These are phyloP conservation scores for Idaea aversata DNA, from an alignment of 2,888 invertebrate species.

Conservation along the genomic window DNA sequence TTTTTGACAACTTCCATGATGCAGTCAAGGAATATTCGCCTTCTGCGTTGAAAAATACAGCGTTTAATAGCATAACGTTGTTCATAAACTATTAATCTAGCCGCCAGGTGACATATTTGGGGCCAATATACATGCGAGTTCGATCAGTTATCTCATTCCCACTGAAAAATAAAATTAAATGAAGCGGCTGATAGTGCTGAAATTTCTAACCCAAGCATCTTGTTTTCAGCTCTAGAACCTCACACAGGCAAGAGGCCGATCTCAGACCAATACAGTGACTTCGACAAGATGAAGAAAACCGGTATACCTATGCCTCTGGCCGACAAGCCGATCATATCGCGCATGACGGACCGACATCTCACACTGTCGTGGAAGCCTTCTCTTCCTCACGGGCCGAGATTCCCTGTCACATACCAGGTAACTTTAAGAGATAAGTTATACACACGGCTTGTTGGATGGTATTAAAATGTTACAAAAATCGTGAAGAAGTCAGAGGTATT, in stretches of 20 bases:
- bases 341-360: slow-evolving; percentile 93
- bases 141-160: too few species aligned
- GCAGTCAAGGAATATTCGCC: too few species aligned
- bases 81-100: too few species aligned
- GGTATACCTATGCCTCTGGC: slow-evolving; percentile 93
- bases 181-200: neutral
- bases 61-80: too few species aligned
- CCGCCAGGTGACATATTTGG: too few species aligned
- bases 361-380: slow-evolving; percentile 97
- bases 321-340: slow-evolving; percentile 94
- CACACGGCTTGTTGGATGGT: neutral
- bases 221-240: slow-evolving; percentile 81
- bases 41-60: too few species aligned
- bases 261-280: slow-evolving; percentile 90
- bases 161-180: too few species aligned
- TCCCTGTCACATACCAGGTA: slow-evolving; percentile 95
- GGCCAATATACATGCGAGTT: too few species aligned
- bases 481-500: too few species aligned
- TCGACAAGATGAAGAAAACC: slow-evolving; percentile 89
- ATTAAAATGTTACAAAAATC: too few species aligned
- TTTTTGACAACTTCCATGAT: too few species aligned
- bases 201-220: neutral
- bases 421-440: slow-evolving; percentile 1
- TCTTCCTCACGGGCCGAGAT: slow-evolving; percentile 90
- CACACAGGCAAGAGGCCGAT: slow-evolving; percentile 83